Conservation (phyloP, 2,888 invertebrate species). For the Eurois occulta region DNA sequence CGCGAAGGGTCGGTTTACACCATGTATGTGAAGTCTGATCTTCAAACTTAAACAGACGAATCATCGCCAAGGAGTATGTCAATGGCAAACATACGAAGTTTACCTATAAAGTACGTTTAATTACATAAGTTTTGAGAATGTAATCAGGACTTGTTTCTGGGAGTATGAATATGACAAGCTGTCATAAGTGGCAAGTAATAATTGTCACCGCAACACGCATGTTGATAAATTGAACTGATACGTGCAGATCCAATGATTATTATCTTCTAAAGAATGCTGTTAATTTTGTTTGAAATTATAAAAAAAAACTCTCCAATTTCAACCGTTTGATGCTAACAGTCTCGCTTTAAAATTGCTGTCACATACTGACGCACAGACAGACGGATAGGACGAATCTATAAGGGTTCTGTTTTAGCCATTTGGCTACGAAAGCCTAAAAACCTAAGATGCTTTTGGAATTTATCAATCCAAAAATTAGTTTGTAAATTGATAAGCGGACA, state of each 20-base stretch:
- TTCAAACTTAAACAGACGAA: slow-evolving; percentile 40
- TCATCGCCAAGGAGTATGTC: slow-evolving; percentile 42
- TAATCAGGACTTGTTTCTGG: slow-evolving; percentile 39
- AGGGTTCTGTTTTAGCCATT: no score
- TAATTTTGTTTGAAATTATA: background rate
- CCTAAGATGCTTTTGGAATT: no score
- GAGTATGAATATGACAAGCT: slow-evolving; percentile 33
- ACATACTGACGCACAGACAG: no score
- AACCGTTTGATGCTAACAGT: no score
- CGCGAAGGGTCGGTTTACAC: no score
- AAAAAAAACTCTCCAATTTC: no score
- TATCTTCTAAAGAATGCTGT: background rate
- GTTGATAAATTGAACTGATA: background rate
- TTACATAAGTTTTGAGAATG: slow-evolving; percentile 57
- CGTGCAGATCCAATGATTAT: no score
- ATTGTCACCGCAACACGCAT: background rate
- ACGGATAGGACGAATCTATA: no score
- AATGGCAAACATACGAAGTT: slow-evolving; percentile 60
- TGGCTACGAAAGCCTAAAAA: no score
- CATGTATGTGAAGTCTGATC: background rate
- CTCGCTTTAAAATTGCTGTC: no score
- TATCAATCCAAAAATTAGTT: no score
- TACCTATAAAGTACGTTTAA: slow-evolving; percentile 59
- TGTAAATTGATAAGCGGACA: background rate
- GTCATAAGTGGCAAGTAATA: background rate